Evolutionary conservation across 1,140 invertebrate genomes (phyloP), one percentile per base, ranked within the genome.

Genomic region (Polypedilum vanderplanki): DNA sequence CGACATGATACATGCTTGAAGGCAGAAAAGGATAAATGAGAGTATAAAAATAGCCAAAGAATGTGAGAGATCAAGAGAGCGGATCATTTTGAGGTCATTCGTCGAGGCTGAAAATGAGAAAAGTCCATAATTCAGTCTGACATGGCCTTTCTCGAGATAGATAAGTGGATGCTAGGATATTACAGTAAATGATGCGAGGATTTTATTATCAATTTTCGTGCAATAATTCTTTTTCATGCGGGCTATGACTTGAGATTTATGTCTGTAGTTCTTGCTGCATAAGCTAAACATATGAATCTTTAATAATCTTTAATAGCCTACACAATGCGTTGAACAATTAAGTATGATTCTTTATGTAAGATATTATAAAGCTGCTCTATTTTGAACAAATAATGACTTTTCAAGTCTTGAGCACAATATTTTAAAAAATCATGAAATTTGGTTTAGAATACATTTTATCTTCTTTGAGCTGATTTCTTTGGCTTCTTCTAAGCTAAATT

Each of bases 81-180:
- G 46, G 46, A 57, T 57, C 46, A 57, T 57, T 57, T 57, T 57
- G 46, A 57, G 46, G 46, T 57, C 46, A 57, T n/a, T 4, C 46
- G n/a, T 57, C 12, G 41, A 46, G 46, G n/a, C 46, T 57, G 15
- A 46, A 46, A 46, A 10, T 57, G 46, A 57, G n/a, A 57, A 57
- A 57, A 57, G n/a, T n/a, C n/a, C 46, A 57, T 57, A 57, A 57
- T 57, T 57, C 46, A 57, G 46, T 57, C 46, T 57, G 46, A 57
- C 46, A n/a, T 57, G 46, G 46, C 46, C 46, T 57, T 57, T 12
- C 15, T 15, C 4, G n/a, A 57, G 46, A 57, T n/a, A 57, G 46
- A 57, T 57, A 57, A 57, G 46, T n/a, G n/a, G n/a, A 57, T 57
- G n/a, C 46, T 57, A 12, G 46, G n/a, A 33, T 33, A 33, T 5